Base-by-base conservation (phyloP, 2,113 vertebrate species). In the Arizona elegans region DNA sequence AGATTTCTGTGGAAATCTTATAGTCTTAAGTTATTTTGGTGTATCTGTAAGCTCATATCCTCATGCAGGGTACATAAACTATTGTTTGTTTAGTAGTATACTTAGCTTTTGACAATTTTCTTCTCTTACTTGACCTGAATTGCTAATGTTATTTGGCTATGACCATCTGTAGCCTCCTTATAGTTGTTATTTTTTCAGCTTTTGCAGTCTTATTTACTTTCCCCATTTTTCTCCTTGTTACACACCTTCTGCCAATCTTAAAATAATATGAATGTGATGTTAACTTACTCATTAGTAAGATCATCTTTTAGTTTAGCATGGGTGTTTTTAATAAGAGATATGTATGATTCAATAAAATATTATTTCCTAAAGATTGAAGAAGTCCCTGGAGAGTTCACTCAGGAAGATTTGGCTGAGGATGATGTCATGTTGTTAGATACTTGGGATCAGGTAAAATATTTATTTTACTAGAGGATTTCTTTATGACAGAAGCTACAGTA, bases 361-460 rank as follows among this genome's bases (percentile, higher is more conserved):
- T 90, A 43, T 96, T 7, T 3, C 7, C 93, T 98, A 90, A 95
- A 99, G 99, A 98, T 99, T 96, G 99, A 99, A 93, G 99, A 99
- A 90, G 98, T 99, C 59, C 98, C 99, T 10, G 99, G 98, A 96
- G 99, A 99, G 93, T 99, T 99, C 96, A 98, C 98, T 29, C 99
- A 99, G 96, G 98, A 98, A 0, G 99, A 99, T 96, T 96, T 99
- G 95, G 99, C 98, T 65, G 99, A 99, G 96, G 99, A 99, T 92
- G 99, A 99, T 81, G 99, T 99, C 90, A 99, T 99, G 99, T 92
- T 99, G 75, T 95, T 99, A 92, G 99, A 99, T 92, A 94, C 97
- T n/a, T 99, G 98, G 98, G 99, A 99, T 90, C 98, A 99, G 98
- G 99, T 99, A 97, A 94, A 81, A 29, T 91, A n/a, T 26, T 54